Base-by-base conservation (phyloP, 35 echinoderm and acorn worm genomes). In the Apostichopus californicus region DNA sequence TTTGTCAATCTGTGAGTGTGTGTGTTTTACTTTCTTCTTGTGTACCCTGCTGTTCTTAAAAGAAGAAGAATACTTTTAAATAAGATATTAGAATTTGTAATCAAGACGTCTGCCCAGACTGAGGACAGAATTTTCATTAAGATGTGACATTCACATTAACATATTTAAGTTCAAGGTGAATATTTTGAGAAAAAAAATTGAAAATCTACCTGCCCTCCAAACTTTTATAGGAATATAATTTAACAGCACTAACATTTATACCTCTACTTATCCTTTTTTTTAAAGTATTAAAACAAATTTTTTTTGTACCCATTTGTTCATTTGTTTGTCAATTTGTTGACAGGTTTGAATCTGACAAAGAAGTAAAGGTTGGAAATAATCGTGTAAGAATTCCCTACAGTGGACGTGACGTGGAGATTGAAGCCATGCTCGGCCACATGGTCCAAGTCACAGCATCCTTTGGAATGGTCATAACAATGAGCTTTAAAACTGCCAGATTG, bases 391-490 rank as follows among this genome's bases (percentile, higher is more conserved):
- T 63, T 2, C 86, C 86, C 18, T 89, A 46, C 63, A 73, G 12
- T 11, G 86, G 64, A 6, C 17, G 22, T 24, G 21, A 72, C 18
- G 86, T 63, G 25, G 14, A 73, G 34, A 72, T 89, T 5, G 64
- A 89, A 34, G 8, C 15, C 7, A 72, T 89, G 24, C n/a, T 89
- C 2, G 86, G 64, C 24, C 86, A 89, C 64, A 73, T 89, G 21
- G 57, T 89, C 4, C 23, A 73, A 64, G 18, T 89, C 3, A 54
- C 28, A 28, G 72, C 86, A 89, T 5, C n/a, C 6, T 89, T 89
- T 72, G 86, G 86, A 26, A n/a, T 89, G 7, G 55, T 54, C 21
- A 21, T 89, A 15, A 89, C 57, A 58, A 20, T 89, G 5, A 89
- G 86, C n/a, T 73, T 89, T 64, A 11, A 72, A 17, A 89, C 86